Base-by-base conservation (phyloP, 2,113 vertebrate species). In the Rhodinocichla rosea region DNA sequence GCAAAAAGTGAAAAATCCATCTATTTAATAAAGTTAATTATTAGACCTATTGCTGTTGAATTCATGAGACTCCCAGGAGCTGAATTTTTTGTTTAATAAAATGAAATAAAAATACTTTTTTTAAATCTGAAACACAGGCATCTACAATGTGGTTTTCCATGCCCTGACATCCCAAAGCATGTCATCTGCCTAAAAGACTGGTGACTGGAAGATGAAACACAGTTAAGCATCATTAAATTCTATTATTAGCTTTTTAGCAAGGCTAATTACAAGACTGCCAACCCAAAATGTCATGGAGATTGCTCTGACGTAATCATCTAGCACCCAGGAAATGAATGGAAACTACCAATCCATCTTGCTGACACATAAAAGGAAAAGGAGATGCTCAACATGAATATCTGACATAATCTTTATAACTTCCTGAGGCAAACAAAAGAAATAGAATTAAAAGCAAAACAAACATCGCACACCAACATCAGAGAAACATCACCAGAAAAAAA, bases 281-380 rank as follows among this genome's bases (percentile, higher is more conserved):
- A 84, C 26, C 49, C 39, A 62, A 80, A 91, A 78, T 83, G 85
- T 64, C 79, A 71, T 11, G 33, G 75, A 81, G 88, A 92, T 93
- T 85, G 90, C 79, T 94, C 80, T 83, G 77, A 95, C 1, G 13
- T 78, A 83, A 93, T 70, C 69, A 87, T 27, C 55, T 21, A 87
- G 60, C 83, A 86, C 40, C 62, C 71, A 71, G 79, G 73, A 95
- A 94, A 81, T 56, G 4, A 92, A 83, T 11, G 39, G 73, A 89
- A 96, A 83, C 89, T 52, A 92, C 69, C 76, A 78, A 92, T 78
- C 64, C 44, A 55, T 89, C 85, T 52, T 70, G 47, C 76, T 90
- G 89, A 90, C 59, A 86, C n/a, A 32, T 11, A 69, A 30, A 42
- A 86, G 42, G 64, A 74, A 85, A 91, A 56, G 49, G 44, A 76